Evolutionary conservation across 2,888 invertebrate genomes (phyloP).

Genomic region (Scaptomyza parva): DNA sequence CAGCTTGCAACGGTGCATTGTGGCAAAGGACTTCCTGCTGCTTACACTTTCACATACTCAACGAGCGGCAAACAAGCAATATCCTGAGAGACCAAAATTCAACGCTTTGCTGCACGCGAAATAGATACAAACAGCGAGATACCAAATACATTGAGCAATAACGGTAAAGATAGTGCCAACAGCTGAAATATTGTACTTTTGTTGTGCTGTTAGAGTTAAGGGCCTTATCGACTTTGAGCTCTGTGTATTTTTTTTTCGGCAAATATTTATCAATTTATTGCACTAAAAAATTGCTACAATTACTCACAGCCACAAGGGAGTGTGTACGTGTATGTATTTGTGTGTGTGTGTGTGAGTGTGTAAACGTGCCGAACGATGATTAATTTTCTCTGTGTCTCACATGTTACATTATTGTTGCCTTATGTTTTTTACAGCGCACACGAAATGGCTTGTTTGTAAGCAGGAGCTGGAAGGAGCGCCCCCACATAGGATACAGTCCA

Average conservation of each 20-base stretch:
- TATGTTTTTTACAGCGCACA: constrained; percentile 33
- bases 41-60: constrained; percentile 6
- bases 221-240: constrained; percentile 55
- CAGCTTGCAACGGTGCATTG: constrained; percentile 4
- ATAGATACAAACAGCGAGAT: constrained; percentile 35
- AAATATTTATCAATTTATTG: constrained; percentile 77
- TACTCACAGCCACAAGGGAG: constrained; percentile 26
- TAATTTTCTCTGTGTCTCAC: constrained; percentile 49
- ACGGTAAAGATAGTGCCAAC: constrained; percentile 40
- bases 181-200: constrained; percentile 40
- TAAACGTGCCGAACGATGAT: constrained; percentile 71
- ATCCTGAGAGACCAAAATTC: constrained; percentile 7
- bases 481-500: neutral
- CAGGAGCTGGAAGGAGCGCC: neutral
- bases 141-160: constrained; percentile 33
- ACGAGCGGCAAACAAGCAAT: constrained; percentile 53
- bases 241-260: constrained; percentile 56
- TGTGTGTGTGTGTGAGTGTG: constrained; percentile 12
- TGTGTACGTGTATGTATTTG: constrained; percentile 15
- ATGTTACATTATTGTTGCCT: constrained; percentile 32
- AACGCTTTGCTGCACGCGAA: constrained; percentile 36
- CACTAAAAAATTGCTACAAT: constrained; percentile 71
- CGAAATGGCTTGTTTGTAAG: constrained; percentile 21
- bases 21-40: constrained; percentile 2
- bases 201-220: constrained; percentile 11